Conservation (phyloP, 2,113 vertebrate genomes). For the Hippocampus comes region DNA sequence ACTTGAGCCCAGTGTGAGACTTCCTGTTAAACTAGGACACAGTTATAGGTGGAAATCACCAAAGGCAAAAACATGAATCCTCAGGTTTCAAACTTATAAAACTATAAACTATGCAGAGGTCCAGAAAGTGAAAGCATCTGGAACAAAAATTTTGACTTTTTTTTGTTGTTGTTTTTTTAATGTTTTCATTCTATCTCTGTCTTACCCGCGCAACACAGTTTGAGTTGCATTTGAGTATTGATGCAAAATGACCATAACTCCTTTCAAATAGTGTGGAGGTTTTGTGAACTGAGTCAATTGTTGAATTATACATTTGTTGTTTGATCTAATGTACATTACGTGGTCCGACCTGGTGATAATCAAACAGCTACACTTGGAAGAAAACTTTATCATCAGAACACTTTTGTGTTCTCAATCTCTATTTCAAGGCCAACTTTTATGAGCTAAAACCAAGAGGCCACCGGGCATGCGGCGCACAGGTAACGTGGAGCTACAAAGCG, state of each 20-base stretch:
- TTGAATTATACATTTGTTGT: not conserved
- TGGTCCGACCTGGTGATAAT: not conserved
- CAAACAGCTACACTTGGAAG: constrained; percentile 8
- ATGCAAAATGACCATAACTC: no score
- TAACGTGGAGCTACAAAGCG: constrained; percentile 47
- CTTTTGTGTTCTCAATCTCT: constrained; percentile 32
- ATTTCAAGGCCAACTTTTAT: constrained; percentile 32
- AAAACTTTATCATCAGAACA: not conserved
- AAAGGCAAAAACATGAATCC: not conserved
- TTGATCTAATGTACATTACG: not conserved
- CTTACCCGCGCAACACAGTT: no score
- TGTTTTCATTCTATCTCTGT: no score
- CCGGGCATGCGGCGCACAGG: constrained; percentile 49
- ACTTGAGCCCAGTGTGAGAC: constrained; percentile 8
- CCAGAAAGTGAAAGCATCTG: not conserved
- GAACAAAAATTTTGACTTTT: not conserved
- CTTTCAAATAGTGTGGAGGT: no score
- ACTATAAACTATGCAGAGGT: not conserved
- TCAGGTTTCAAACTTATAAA: not conserved
- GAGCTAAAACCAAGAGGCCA: constrained; percentile 45
- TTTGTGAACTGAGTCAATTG: no score
- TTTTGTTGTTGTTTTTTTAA: no score
- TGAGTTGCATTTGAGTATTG: no score
- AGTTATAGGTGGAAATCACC: not conserved
- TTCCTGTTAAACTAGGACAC: not conserved